phyloP scores from a whole-genome alignment of 1,140 invertebrate species.

The Drosophila ercepeae region DNA sequence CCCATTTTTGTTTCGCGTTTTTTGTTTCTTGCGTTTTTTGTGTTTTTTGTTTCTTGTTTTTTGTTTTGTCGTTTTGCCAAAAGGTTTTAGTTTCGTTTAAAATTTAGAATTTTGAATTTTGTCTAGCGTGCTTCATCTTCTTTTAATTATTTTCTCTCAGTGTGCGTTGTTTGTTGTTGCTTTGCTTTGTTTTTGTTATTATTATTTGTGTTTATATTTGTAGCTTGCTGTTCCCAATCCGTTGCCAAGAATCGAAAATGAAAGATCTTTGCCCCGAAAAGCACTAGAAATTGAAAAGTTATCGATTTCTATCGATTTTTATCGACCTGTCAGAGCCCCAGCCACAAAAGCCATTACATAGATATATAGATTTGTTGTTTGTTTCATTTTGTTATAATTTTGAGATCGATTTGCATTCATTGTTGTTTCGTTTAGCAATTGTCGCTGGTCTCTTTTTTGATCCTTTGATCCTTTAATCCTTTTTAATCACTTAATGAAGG shows the following conservation, averaged over 20 bases:
- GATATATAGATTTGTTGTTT: constrained; percentile 48
- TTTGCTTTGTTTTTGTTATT: constrained; percentile 28
- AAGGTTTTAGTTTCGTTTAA: constrained; percentile 56
- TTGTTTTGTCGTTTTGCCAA: constrained; percentile 41
- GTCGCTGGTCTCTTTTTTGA: too few species aligned
- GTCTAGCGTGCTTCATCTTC: constrained; percentile 64
- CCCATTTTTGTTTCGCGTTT: constrained; percentile 38
- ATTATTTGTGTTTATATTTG: constrained; percentile 17
- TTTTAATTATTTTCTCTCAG: constrained; percentile 7
- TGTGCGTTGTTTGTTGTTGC: constrained; percentile 64
- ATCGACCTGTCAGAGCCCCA: constrained; percentile 17
- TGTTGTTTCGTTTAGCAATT: constrained; percentile 30
- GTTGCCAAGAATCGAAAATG: constrained; percentile 33
- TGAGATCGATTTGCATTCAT: constrained; percentile 80
- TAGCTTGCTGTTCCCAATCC: constrained; percentile 45
- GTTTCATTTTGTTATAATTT: constrained; percentile 71
- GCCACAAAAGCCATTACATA: constrained; percentile 14
- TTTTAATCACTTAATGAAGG: constrained; percentile 4
- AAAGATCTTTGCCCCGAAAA: constrained; percentile 32
- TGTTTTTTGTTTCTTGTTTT: constrained; percentile 16
- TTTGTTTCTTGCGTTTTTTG: constrained; percentile 15
- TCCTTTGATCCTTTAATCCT: too few species aligned
- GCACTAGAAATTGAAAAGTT: too few species aligned
- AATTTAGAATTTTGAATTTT: constrained; percentile 84
- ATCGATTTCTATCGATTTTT: too few species aligned